Percentiles rank a stretch among this genome's conserved stretches.
phyloP scores from a whole-genome alignment of 2,888 invertebrate species.

The Melolontha melolontha region DNA sequence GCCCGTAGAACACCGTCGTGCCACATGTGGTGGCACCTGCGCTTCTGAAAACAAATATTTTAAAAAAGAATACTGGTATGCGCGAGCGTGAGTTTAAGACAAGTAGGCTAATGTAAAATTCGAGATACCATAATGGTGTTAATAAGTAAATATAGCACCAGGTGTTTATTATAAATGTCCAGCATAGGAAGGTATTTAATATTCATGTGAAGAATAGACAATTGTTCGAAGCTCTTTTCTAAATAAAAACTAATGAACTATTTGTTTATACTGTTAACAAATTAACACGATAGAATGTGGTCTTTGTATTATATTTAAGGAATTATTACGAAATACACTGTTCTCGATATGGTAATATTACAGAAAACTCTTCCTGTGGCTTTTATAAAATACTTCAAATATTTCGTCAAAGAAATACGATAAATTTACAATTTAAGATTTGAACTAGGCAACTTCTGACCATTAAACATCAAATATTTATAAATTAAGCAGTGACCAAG shows the following conservation, averaged over 20 bases:
- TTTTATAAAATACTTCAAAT: too few species aligned
- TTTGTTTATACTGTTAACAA: background rate
- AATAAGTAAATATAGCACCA: conserved; percentile 39
- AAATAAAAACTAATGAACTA: conserved; percentile 18
- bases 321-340: too few species aligned
- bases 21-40: conserved; percentile 20
- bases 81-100: conserved; percentile 21
- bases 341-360: too few species aligned
- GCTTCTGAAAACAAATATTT: conserved; percentile 31
- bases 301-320: too few species aligned
- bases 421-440: too few species aligned
- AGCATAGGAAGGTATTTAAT: conserved; percentile 7
- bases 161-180: conserved; percentile 29
- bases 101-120: conserved; percentile 36
- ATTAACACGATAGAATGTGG: too few species aligned
- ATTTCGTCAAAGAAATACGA: too few species aligned
- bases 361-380: too few species aligned
- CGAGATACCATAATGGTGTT: conserved; percentile 36
- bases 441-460: too few species aligned
- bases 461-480: too few species aligned
- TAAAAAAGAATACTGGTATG: conserved; percentile 22
- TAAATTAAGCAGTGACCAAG: too few species aligned
- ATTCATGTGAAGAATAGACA: conserved; percentile 35
- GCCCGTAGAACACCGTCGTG: conserved; percentile 7
- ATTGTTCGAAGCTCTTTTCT: conserved; percentile 12